phyloP scores from a whole-genome alignment of 2,113 vertebrate genomes.

The Puma concolor region DNA sequence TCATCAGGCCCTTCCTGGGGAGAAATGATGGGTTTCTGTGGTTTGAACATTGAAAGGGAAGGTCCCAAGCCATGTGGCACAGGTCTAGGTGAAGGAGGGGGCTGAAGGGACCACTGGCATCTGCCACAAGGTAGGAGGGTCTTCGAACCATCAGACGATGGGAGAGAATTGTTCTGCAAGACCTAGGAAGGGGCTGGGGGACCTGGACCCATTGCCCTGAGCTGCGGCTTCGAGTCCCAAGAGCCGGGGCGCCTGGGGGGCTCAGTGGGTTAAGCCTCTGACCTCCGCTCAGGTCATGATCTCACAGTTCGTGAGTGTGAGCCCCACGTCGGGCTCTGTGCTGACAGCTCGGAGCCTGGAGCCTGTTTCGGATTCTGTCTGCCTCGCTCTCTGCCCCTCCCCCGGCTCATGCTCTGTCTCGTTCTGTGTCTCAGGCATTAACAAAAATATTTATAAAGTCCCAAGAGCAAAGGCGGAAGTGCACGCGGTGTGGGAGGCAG shows the following conservation, averaged over 20 bases:
- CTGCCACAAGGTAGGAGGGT: neutral
- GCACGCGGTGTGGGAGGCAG: accelerated
- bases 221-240: too few relatives aligned
- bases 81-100: neutral
- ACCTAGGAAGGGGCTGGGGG: neutral
- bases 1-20: neutral
- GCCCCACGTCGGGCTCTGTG: too few relatives aligned
- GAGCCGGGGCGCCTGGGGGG: too few relatives aligned
- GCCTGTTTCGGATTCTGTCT: too few relatives aligned
- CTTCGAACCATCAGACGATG: accelerated
- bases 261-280: too few relatives aligned
- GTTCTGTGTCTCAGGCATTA: too few relatives aligned
- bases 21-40: neutral
- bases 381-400: too few relatives aligned
- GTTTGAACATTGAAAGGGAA: neutral
- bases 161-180: neutral
- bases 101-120: accelerated
- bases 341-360: too few relatives aligned
- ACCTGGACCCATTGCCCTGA: neutral
- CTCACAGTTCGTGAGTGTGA: too few relatives aligned
- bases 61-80: neutral
- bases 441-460: neutral
- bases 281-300: too few relatives aligned
- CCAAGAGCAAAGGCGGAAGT: neutral
- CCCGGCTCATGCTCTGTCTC: too few relatives aligned